Evolutionary conservation across 2,888 invertebrate genomes (phyloP), one percentile per base, ranked within the genome.

Genomic region (Mamestra brassicae): DNA sequence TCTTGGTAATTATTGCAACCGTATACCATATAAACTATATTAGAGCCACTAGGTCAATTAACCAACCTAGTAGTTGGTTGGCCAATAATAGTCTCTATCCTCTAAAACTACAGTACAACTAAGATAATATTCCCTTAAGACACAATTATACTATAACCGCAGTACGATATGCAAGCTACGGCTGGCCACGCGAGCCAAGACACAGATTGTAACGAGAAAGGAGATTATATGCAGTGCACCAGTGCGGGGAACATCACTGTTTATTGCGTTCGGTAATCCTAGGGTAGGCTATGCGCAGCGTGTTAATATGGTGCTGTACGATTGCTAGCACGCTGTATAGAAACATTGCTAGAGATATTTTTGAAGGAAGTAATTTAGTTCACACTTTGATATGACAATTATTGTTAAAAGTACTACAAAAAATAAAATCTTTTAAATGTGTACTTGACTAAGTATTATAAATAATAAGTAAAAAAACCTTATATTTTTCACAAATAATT

Each of bases 151-250:
- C 66, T 68, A 82, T 47, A 34, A 66, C 57, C 52, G 66, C 76
- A 70, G 50, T 65, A 76, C 38, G 17, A 58, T 66, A 61, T 73
- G 47, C 70, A 55, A 45, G 69, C 69, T 80, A 66, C 55, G 65
- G 57, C 50, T 61, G 36, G 68, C 57, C 54, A 75, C 50, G 71
- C 50, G n/a, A 58, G 65, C 71, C 55, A 81, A 81, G 81, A 81
- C 67, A 85, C 76, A 69, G 81, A 84, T 74, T 84, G 55, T 72
- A 71, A 76, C 71, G 55, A 70, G 81, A 47, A 52, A 15, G 63
- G 65, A 76, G 82, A 82, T 81, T 84, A 81, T 71, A 85, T 80
- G 81, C 82, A 81, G 52, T 76, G 69, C 81, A 47, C 67, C 74
- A 84, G 66, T 84, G 81, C 68, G 26, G 83, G 38, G 57, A 73